Percentiles rank a stretch among this genome's conserved stretches.
phyloP scores from a whole-genome alignment of 2,888 invertebrate species.

The Lamproptera curius region DNA sequence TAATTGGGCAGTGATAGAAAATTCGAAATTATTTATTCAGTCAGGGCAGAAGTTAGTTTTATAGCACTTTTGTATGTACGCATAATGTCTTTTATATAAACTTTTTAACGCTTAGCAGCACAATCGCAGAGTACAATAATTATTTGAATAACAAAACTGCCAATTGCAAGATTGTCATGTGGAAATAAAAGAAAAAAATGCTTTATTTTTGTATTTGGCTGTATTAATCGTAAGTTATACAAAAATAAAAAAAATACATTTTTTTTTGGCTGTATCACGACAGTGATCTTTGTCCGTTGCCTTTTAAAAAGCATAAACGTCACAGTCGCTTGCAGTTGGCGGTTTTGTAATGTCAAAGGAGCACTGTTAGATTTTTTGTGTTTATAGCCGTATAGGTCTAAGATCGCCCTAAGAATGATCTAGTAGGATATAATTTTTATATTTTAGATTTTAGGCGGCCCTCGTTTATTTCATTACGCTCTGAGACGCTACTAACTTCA shows the following conservation, averaged over 20 bases:
- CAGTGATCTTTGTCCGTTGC: conserved; percentile 1
- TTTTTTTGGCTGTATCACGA: background rate
- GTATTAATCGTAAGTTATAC: no score
- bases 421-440: conserved; percentile 6
- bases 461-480: conserved; percentile 11
- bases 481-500: background rate
- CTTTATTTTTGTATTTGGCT: background rate
- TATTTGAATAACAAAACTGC: background rate
- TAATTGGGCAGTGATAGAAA: conserved; percentile 2
- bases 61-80: background rate
- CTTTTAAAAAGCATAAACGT: background rate
- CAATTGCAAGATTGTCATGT: conserved; percentile 3
- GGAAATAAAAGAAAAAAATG: conserved; percentile 1
- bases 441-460: conserved; percentile 1
- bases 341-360: conserved; percentile 1
- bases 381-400: conserved; percentile 15
- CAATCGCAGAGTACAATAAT: conserved; percentile 11
- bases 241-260: no score
- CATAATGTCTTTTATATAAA: conserved; percentile 2
- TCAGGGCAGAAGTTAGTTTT: background rate
- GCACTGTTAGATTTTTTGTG: conserved; percentile 4
- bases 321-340: conserved; percentile 9
- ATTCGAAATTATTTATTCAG: conserved; percentile 5
- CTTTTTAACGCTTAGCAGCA: conserved; percentile 3
- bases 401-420: conserved; percentile 5